These are phyloP conservation scores for Trogon surrucura DNA, from an alignment of 2,113 vertebrate species.

Conservation along the genomic window DNA sequence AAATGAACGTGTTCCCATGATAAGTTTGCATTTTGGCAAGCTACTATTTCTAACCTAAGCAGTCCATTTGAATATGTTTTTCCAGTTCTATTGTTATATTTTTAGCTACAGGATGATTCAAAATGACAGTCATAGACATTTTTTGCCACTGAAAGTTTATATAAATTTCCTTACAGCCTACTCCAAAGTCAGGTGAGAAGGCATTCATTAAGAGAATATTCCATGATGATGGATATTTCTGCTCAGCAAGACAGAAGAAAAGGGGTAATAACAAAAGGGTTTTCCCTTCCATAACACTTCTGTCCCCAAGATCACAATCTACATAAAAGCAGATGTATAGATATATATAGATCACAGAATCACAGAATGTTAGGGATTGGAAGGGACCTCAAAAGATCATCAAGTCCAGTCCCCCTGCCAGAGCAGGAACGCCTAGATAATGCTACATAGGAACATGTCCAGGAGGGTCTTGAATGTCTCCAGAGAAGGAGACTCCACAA, in stretches of 20 bases:
- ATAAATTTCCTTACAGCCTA: not conserved
- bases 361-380: too few species aligned
- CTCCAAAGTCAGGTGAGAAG: not conserved
- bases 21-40: not conserved
- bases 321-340: too few species aligned
- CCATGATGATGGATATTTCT: not conserved
- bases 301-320: not conserved
- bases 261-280: rapidly evolving
- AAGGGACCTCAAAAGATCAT: too few species aligned
- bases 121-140: not conserved
- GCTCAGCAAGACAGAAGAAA: not conserved
- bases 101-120: conserved; percentile 12
- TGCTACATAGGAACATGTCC: too few species aligned
- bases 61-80: not conserved
- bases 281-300: not conserved
- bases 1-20: not conserved
- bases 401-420: too few species aligned
- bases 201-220: not conserved
- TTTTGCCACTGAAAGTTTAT: not conserved
- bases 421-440: too few species aligned
- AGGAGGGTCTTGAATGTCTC: too few species aligned
- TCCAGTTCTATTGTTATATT: not conserved
- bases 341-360: too few species aligned
- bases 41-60: not conserved
- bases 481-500: too few species aligned